Evolutionary conservation across 2,888 invertebrate species (phyloP), one percentile per base, ranked within the genome.

Genomic region (Stenoptilia bipunctidactyla): DNA sequence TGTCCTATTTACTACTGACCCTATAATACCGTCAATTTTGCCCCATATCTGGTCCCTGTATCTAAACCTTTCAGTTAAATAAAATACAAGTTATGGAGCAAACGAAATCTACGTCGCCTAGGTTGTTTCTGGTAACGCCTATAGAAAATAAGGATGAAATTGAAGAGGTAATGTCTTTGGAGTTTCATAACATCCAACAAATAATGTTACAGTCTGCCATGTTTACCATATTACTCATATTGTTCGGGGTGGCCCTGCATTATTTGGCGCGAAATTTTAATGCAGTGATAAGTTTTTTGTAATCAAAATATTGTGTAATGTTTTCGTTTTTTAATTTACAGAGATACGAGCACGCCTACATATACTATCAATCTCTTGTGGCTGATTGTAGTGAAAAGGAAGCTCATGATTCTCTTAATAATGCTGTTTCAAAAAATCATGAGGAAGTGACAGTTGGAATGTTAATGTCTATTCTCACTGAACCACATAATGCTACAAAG

Each of bases 381-480:
- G 86, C 88, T 50, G 95, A 94, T 52, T 88, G 94, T 57, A 95
- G 94, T 56, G 97, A 97, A 62, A 93, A 96, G 65, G 97, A 97
- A 80, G 91, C 93, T 56, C 96, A 97, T 68, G 97, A 97, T 71
- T 91, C 92, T 20, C 86, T 97, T 38, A 95, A 94, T 65, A 93
- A 92, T 70, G 91, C 94, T 46, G 92, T 96, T 49, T 91, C 93
- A 64, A 94, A 95, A 73, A 92, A 92, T 59, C 96, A 97, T 83
- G 97, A 98, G 72, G 97, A 98, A 61, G 92, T 97, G 44, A 95
- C 94, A 40, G 79, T 96, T 50, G 98, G 97, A 39, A 88, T 98
- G 66, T 83, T 98, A 44, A 93, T 93, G 71, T 89, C 90, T 42
- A 95, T 97, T 58, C 86, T 98, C 48, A 91, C 92, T 14, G 97